Percentiles rank a stretch among this genome's conserved stretches.
These are phyloP conservation scores for Petrocephalus schoutedeni DNA, from an alignment of 2,797 vertebrate genomes.

Conservation along the genomic window DNA sequence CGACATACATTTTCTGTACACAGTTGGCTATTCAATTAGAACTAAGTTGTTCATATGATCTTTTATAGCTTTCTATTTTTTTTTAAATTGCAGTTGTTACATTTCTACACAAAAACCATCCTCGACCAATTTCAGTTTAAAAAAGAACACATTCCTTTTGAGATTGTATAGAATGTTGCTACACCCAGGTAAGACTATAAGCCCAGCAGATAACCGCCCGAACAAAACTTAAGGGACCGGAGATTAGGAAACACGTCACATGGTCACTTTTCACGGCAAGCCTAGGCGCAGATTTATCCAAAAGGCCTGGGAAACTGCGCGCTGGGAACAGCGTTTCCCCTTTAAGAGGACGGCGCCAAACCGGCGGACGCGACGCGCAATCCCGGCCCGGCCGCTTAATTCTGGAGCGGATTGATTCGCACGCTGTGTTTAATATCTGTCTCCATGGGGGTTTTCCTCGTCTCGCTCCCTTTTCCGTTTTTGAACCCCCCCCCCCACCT, in stretches of 20 bases:
- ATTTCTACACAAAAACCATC: background rate
- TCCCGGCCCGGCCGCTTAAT: conserved; percentile 46
- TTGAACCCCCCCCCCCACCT: background rate
- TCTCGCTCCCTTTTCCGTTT: conserved; percentile 20
- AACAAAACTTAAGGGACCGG: background rate
- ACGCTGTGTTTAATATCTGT: conserved; percentile 56
- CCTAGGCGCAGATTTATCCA: background rate
- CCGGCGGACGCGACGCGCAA: conserved; percentile 62
- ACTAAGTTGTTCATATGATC: background rate
- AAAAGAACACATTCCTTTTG: no score
- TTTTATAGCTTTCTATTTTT: background rate
- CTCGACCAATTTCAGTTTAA: background rate
- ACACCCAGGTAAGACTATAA: background rate
- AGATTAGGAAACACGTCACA: background rate
- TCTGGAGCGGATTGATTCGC: conserved; percentile 57
- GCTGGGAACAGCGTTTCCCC: background rate
- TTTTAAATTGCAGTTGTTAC: background rate
- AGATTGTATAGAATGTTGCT: background rate
- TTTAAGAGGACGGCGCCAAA: conserved; percentile 36
- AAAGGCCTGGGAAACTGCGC: background rate
- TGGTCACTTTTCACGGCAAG: background rate
- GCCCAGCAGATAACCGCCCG: background rate
- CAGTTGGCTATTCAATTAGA: background rate
- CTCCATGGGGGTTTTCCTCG: conserved; percentile 32
- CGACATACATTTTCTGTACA: background rate